phyloP scores from a whole-genome alignment of 2,888 invertebrate species.

The Nomada hirtipes region DNA sequence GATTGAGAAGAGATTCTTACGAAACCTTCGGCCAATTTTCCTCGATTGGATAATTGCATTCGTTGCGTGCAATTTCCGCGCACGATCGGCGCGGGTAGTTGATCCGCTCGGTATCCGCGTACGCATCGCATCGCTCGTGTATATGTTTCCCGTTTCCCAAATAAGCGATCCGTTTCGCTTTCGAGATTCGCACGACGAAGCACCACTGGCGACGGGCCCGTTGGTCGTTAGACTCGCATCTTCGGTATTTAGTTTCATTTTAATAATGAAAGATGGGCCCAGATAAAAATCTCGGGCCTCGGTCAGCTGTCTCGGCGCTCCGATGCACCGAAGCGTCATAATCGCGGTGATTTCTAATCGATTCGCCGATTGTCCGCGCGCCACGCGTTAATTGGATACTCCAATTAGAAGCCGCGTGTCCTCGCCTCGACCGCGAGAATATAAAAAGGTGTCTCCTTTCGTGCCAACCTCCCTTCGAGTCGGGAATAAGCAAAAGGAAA shows the following conservation, averaged over 20 bases:
- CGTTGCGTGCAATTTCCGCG: background rate
- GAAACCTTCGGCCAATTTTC: background rate
- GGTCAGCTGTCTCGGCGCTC: slow-evolving; percentile 63
- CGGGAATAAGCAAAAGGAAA: background rate
- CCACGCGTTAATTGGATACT: slow-evolving; percentile 78
- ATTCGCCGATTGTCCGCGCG: slow-evolving; percentile 79
- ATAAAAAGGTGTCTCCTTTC: background rate
- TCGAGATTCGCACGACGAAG: slow-evolving; percentile 51
- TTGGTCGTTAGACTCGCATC: slow-evolving; percentile 77
- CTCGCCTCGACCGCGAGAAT: slow-evolving; percentile 26
- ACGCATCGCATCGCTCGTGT: too few species aligned
- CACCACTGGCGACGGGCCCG: slow-evolving; percentile 69
- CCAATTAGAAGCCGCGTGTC: slow-evolving; percentile 69
- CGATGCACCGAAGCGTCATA: slow-evolving; percentile 76
- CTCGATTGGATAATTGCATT: background rate
- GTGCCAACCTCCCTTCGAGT: background rate
- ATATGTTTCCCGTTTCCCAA: too few species aligned
- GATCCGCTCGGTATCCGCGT: too few species aligned
- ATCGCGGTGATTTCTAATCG: slow-evolving; percentile 82
- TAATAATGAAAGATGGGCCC: slow-evolving; percentile 80
- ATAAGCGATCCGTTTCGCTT: too few species aligned
- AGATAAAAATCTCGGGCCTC: slow-evolving; percentile 73
- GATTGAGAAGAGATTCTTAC: too few species aligned
- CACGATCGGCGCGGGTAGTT: too few species aligned
- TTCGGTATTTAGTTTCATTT: slow-evolving; percentile 82